Evolutionary conservation across 2,113 vertebrate species (phyloP).

Genomic region (Actenoides hombroni): DNA sequence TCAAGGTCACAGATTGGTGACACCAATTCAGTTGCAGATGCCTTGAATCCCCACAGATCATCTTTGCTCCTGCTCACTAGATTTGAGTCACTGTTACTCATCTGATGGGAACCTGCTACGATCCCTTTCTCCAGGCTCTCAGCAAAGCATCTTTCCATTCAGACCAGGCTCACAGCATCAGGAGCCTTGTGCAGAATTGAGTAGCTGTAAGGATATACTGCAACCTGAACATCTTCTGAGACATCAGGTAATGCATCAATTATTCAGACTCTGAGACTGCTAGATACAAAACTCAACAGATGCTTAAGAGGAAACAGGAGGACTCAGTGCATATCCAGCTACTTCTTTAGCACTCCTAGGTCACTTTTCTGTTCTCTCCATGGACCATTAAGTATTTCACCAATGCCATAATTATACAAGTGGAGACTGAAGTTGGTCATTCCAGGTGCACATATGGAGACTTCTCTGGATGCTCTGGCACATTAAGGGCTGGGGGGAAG

Average conservation of each 20-base stretch:
- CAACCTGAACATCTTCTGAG: background rate
- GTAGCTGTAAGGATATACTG: background rate
- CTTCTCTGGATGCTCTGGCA: background rate
- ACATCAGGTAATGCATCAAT: constrained; percentile 3
- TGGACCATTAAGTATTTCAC: background rate
- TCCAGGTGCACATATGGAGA: background rate
- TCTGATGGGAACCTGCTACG: background rate
- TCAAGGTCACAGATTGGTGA: background rate
- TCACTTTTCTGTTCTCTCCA: background rate
- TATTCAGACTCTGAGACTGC: constrained; percentile 34
- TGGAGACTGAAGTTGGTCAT: background rate
- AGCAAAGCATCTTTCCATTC: background rate
- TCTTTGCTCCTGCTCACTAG: background rate
- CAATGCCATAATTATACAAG: background rate
- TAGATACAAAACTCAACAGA: constrained; percentile 18
- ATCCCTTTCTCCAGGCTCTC: background rate
- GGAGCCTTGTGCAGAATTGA: background rate
- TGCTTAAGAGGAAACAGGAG: background rate
- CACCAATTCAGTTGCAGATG: background rate
- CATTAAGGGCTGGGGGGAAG: background rate
- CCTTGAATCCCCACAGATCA: background rate
- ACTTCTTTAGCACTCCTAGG: background rate
- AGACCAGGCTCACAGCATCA: background rate
- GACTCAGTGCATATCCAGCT: background rate
- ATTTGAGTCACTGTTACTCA: background rate